Base-by-base conservation (phyloP, 2,888 invertebrate genomes). In the Anthophora plumipes region DNA sequence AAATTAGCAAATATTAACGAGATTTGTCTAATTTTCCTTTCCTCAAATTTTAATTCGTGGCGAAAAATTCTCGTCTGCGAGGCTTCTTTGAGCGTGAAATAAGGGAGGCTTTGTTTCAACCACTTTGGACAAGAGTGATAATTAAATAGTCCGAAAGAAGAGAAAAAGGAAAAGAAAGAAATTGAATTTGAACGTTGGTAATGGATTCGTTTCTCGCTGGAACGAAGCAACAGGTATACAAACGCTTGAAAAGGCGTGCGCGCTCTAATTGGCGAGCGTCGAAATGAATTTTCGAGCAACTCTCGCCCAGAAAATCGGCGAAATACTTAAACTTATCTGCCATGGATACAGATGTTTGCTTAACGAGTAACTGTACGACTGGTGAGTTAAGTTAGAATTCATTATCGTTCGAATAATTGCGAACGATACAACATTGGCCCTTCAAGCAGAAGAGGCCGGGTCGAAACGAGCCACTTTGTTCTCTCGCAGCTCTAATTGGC, bases 331-430 rank as follows among this genome's bases (percentile, higher is more conserved):
- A 14, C 14, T 54, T 17, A 25, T n/a, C 54, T 67, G n/a, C 4
- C 41, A 25, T 17, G 52, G 1, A 66, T 39, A 17, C 14, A 50
- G 25, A 7, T 55, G 67, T 68, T 68, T 68, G 8, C 68, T 37
- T 39, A 50, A 55, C 68, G 22, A 22, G n/a, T 60, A 60, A 70
- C 50, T 37, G 59, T 59, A 59, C 59, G 39, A 43, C n/a, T n/a
- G 41, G 41, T 4, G 31, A 39, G 8, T n/a, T 22, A 59, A 50
- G 22, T 70, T 50, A 39, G 48, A 25, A 50, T n/a, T 60, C 25
- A 70, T 60, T 70, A 60, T 60, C 60, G 60, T 41, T 60, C 43
- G 68, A n/a, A 22, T 70, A 70, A 39, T 39, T 70, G 1, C 50
- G 22, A 70, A 59, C 59, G 60, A 12, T 60, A 70, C 50, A 8